Evolutionary conservation across 2,888 invertebrate species (phyloP), one percentile per base, ranked within the genome.

Genomic region (Bellardia pandia): DNA sequence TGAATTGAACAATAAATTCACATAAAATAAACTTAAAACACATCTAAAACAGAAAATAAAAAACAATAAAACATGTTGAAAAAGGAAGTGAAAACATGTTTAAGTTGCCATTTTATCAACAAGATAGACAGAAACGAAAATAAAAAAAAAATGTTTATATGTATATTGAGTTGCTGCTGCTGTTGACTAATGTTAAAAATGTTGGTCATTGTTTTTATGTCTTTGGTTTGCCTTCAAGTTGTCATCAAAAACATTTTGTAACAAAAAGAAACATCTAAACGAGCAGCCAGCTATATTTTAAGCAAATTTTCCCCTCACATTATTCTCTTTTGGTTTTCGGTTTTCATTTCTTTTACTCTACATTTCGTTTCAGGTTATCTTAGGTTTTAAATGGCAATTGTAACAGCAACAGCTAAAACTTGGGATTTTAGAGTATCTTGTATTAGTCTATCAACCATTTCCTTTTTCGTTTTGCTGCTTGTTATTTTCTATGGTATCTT

Each of bases 141-240:
- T 23, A 37, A 37, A 37, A 45, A 45, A 45, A 11, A 45, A 45
- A 45, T 45, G 13, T 45, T 45, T 45, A 42, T 16, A 66, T 45
- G 13, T 16, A 66, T 42, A 11, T 66, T 66, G 11, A 16, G 23
- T 42, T n/a, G 62, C 8, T 40, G 40, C 4, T 66, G n/a, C 4
- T 66, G 40, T 2, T 42, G 3, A 58, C 42, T 42, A 42, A 2
- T 16, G 40, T 66, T 42, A 66, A 8, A 66, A 42, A 62, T 62
- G 40, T 62, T 66, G 66, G 66, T 42, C 66, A 66, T 66, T 42
- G 42, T 40, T 66, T 62, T 62, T 62, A 62, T 62, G 60, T 60
- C 33, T 40, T 62, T 40, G 62, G 56, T 71, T 40, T 23, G 45
- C 60, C n/a, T 62, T 60, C 33, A 75, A 75, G 48, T 62, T 60